Conservation (phyloP, 2,888 invertebrate genomes). For the Dicycla oo region DNA sequence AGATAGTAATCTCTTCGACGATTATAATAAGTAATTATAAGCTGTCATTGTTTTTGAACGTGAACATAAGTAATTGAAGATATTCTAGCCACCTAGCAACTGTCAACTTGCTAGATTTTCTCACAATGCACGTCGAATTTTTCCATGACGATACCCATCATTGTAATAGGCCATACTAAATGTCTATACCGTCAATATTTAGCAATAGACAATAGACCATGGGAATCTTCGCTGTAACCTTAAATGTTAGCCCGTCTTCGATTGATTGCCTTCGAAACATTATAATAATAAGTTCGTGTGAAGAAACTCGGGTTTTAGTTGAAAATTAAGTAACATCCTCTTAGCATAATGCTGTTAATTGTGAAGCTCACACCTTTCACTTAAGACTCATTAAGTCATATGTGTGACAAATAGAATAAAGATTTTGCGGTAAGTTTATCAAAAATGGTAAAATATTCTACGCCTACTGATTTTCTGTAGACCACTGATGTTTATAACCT, state of each 20-base stretch:
- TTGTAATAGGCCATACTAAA: slow-evolving; percentile 20
- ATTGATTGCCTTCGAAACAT: slow-evolving; percentile 60
- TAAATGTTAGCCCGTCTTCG: slow-evolving; percentile 59
- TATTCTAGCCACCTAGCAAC: not conserved
- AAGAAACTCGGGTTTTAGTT: slow-evolving; percentile 50
- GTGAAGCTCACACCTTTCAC: slow-evolving; percentile 8
- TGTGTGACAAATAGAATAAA: not conserved
- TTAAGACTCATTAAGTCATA: slow-evolving; percentile 13
- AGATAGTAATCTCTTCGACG: too few species aligned
- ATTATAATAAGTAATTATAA: too few species aligned
- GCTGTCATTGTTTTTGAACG: not conserved
- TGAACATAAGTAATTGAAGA: not conserved
- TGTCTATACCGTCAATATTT: slow-evolving; percentile 50
- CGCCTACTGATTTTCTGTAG: not conserved
- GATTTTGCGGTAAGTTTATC: not conserved
- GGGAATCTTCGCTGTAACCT: slow-evolving; percentile 54
- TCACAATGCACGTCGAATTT: slow-evolving; percentile 8
- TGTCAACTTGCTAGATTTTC: not conserved
- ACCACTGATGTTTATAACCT: not conserved
- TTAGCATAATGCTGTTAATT: slow-evolving; percentile 30
- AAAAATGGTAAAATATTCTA: too few species aligned
- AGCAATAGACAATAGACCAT: slow-evolving; percentile 56
- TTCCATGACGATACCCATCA: slow-evolving; percentile 22
- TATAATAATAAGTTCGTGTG: slow-evolving; percentile 55
- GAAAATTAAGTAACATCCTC: slow-evolving; percentile 32